Percentiles rank a stretch among this genome's conserved stretches.
These are phyloP conservation scores for Drosophila melanica DNA, from an alignment of 1,140 invertebrate species.

Conservation along the genomic window DNA sequence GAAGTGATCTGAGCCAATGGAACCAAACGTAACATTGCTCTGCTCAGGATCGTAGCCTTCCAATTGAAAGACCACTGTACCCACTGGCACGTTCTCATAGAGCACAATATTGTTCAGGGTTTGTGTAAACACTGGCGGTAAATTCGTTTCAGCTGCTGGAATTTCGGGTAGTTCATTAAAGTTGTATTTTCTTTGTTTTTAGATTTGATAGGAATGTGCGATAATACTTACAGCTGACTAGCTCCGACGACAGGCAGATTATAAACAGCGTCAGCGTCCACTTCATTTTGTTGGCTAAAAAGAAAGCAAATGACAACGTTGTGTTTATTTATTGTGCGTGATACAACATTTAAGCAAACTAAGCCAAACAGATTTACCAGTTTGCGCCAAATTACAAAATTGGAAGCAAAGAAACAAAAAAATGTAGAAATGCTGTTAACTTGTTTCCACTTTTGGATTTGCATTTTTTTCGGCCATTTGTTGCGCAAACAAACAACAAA, in stretches of 20 bases:
- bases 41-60: conserved; percentile 92
- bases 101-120: conserved; percentile 90
- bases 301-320: conserved; percentile 33
- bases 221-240: conserved; percentile 34
- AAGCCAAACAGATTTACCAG: conserved; percentile 30
- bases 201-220: neutral
- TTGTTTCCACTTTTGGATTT: conserved; percentile 45
- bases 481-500: conserved; percentile 75
- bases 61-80: conserved; percentile 89
- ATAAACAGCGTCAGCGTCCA: conserved; percentile 32
- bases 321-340: conserved; percentile 38
- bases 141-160: conserved; percentile 84
- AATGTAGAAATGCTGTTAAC: conserved; percentile 40
- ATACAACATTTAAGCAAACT: conserved; percentile 36
- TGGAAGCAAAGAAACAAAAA: conserved; percentile 10
- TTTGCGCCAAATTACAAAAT: conserved; percentile 34
- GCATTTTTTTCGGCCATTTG: conserved; percentile 57
- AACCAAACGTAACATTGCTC: conserved; percentile 88
- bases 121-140: conserved; percentile 88
- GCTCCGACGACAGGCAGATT: conserved; percentile 40
- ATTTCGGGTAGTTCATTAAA: neutral
- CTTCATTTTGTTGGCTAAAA: conserved; percentile 59
- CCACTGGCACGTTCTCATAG: conserved; percentile 91
- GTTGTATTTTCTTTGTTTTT: neutral
- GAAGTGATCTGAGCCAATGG: conserved; percentile 92